A percentile compares a stretch with the other conserved stretches of the same genome.
phyloP scores from a whole-genome alignment of 2,888 invertebrate genomes.

The Amiota communis region DNA sequence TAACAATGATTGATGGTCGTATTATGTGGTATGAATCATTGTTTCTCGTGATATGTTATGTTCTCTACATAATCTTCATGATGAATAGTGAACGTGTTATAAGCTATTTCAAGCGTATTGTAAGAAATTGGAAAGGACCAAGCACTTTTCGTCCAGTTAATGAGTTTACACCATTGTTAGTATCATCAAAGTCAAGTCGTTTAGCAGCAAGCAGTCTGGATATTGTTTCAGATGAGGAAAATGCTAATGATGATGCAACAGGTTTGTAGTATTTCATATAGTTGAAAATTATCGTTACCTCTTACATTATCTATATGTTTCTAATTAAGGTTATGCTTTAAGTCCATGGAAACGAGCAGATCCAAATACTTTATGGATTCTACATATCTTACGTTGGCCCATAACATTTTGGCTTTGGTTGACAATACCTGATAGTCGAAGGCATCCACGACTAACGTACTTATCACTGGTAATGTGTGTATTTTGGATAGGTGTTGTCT shows the following conservation, averaged over 20 bases:
- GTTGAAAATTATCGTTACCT: too few relatives aligned
- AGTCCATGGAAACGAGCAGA: conserved; percentile 45
- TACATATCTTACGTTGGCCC: conserved; percentile 84
- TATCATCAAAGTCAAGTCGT: background rate
- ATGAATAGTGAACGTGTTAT: background rate
- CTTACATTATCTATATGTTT: conserved; percentile 32
- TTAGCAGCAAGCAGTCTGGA: background rate
- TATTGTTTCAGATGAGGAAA: background rate
- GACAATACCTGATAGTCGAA: conserved; percentile 90
- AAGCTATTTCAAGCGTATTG: background rate
- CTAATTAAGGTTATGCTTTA: background rate
- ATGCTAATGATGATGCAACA: background rate
- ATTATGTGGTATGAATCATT: conserved; percentile 87
- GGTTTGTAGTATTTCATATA: background rate
- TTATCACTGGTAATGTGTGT: conserved; percentile 91
- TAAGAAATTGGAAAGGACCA: background rate
- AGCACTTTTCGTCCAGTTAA: background rate
- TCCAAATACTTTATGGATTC: conserved; percentile 44
- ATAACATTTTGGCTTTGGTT: conserved; percentile 85
- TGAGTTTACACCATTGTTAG: conserved; percentile 8
- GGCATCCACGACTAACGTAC: conserved; percentile 86
- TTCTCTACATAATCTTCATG: conserved; percentile 77
- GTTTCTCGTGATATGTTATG: conserved; percentile 81
- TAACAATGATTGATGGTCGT: conserved; percentile 82
- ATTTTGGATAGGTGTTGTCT: conserved; percentile 90